Evolutionary conservation across 2,888 invertebrate species (phyloP).

Genomic region (Pterostichus niger): DNA sequence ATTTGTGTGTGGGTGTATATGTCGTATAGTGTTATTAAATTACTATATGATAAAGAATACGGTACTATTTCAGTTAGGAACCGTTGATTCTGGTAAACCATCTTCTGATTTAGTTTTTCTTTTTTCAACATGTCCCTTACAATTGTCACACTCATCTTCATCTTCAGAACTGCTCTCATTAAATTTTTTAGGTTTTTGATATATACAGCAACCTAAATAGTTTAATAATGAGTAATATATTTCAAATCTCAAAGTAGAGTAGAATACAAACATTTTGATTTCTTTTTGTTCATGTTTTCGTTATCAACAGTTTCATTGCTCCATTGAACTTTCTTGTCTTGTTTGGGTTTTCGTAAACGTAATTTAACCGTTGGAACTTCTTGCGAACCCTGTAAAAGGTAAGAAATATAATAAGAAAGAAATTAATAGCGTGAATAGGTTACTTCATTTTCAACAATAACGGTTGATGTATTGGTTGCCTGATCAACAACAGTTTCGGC

Average conservation of each 20-base stretch:
- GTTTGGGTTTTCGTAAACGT: slow-evolving; percentile 84
- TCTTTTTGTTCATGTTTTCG: slow-evolving; percentile 96
- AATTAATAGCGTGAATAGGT: neutral
- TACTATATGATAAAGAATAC: neutral
- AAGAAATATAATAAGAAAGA: slow-evolving; percentile 52
- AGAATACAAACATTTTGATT: slow-evolving; percentile 92
- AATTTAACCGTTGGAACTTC: slow-evolving; percentile 82
- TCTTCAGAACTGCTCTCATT: slow-evolving; percentile 93
- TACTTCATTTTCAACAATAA: slow-evolving; percentile 56
- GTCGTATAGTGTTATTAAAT: slow-evolving; percentile 66
- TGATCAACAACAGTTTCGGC: slow-evolving; percentile 63
- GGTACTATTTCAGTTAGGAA: slow-evolving; percentile 10
- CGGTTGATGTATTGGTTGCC: slow-evolving; percentile 56
- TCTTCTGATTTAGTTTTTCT: slow-evolving; percentile 72
- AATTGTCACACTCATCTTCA: slow-evolving; percentile 92
- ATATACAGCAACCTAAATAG: slow-evolving; percentile 92
- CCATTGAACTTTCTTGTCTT: slow-evolving; percentile 92
- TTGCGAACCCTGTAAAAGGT: slow-evolving; percentile 70
- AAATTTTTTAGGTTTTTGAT: slow-evolving; percentile 92
- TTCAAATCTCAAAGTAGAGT: neutral
- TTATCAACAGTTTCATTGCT: slow-evolving; percentile 95
- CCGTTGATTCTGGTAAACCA: slow-evolving; percentile 24
- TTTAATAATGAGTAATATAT: slow-evolving; percentile 67
- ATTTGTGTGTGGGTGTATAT: slow-evolving; percentile 53
- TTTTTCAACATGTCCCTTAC: slow-evolving; percentile 89